Evolutionary conservation across 2,888 invertebrate species (phyloP), one percentile per base, ranked within the genome.

Genomic region (Eilema caniola): DNA sequence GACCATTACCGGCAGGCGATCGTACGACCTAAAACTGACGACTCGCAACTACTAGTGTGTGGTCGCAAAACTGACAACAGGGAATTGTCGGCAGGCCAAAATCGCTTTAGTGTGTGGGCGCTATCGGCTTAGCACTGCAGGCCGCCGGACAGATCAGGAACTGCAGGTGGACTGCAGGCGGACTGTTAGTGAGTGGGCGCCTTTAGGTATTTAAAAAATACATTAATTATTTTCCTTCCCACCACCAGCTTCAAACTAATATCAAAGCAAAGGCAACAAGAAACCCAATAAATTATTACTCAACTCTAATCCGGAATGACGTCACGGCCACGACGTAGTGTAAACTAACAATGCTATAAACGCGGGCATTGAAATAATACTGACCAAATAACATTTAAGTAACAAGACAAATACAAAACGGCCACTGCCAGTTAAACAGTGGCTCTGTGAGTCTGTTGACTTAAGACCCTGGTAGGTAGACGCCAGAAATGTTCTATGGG

Each of bases 371-470:
- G 53, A 63, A 72, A 65, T 76, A 69, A 71, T 71, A 64, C 65
- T 68, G 24, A 69, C 62, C 67, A 81, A 79, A 77, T 72, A 75
- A 62, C 28, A 62, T 71, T 68, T 70, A 73, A 72, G 60, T 72
- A 66, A 69, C 33, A 70, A 80, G 67, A 71, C 72, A 75, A 75
- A 79, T 70, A 73, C 14, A 31, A 16, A 25, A 14, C 20, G 59
- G 73, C 57, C 72, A 66, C 12, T 62, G 57, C 53, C 74, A 74
- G 69, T 71, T 73, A 75, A 71, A 80, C 60, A 79, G 47, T 70
- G 70, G 66, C 72, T 16, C 12, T 63, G 41, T 41, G 16, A 16
- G 16, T 41, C 41, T 47, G 62, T 63, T n/a, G 63, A 47, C 12
- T 63, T 53, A 63, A 25, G 37, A 47, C 23, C 28, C n/a, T n/a